Evolutionary conservation across 2,797 vertebrate species (phyloP), one percentile per base, ranked within the genome.

Genomic region (Pipistrellus kuhlii): DNA sequence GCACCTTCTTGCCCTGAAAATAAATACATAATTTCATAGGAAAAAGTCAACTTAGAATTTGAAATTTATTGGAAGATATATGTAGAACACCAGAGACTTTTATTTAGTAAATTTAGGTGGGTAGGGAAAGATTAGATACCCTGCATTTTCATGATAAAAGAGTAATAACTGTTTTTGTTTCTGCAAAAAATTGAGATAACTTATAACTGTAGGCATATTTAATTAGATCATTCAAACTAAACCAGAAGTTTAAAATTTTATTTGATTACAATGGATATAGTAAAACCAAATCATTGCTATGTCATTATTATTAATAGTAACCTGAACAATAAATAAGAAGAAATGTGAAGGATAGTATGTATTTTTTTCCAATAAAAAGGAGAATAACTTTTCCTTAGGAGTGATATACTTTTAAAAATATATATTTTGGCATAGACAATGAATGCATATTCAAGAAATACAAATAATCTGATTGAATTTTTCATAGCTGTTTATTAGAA

Each of bases 401-500:
- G 18, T 46, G 46, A 87, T 9, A 85, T 57, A 94, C 6, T 57
- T 88, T 55, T 7, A 71, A 78, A 86, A 69, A n/a, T 77, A 38
- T n/a, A 38, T 35, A 66, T 72, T 71, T 44, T 75, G 30, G 23
- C 25, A 30, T 44, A 14, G 15, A 86, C 68, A 88, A 69, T 62
- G 2, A 10, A 53, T 59, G 41, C 3, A 57, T 68, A 57, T 44
- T 96, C 23, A 41, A 77, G 46, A 72, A 69, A 86, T 71, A 51
- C 20, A 25, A 48, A 55, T 27, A 91, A 51, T 71, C 5, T 32
- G 55, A 69, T 75, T n/a, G 25, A 93, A 85, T n/a, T 0, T 53
- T 30, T 80, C 78, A 90, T 15, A 75, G 25, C 7, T 82, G 27
- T 66, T 93, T 94, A 93, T n/a, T 55, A 62, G 11, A 83, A 94